Evolutionary conservation across 2,888 invertebrate species (phyloP), one percentile per base, ranked within the genome.

Genomic region (Amiota communis): DNA sequence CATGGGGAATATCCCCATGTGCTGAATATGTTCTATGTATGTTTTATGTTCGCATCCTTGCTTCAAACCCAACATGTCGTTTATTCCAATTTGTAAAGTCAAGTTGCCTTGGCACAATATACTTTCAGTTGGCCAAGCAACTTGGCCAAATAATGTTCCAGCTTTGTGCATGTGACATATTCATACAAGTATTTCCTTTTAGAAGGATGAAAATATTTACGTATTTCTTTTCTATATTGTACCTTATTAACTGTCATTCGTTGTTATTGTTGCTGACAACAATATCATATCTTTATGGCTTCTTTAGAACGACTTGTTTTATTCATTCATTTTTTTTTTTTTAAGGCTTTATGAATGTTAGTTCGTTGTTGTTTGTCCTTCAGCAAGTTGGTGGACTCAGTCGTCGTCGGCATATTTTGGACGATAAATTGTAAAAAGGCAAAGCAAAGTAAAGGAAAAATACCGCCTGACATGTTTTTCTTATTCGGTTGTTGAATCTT

Each of bases 271-370:
- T 70, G 71, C 67, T 67, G 65, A 69, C 70, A 70, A 72, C 72
- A 36, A 72, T 72, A 67, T 12, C 65, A 72, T 70, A 77, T 77
- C 77, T 77, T 78, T 78, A 81, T 77, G 82, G 80, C 82, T 80
- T 81, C 81, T 81, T 79, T 81, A 81, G 82, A n/a, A n/a, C n/a
- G n/a, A n/a, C n/a, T 80, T 79, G 79, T 79, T 77, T 80, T 23
- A n/a, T n/a, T 80, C 73, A 77, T 81, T 79, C 80, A 81, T 80
- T 4, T 36, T 36, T 53, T 53, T 53, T n/a, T 81, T 81, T 80
- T 23, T 80, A 80, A 81, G 82, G 75, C 80, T 75, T 75, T 36
- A 36, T 36, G 36, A 36, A 36, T 36, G 36, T 36, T 36, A 6
- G 36, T 36, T 36, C 6, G 36, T 36, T 36, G 36, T 6, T n/a